phyloP scores from a whole-genome alignment of 2,888 invertebrate genomes.

The Halictus quadricinctus region DNA sequence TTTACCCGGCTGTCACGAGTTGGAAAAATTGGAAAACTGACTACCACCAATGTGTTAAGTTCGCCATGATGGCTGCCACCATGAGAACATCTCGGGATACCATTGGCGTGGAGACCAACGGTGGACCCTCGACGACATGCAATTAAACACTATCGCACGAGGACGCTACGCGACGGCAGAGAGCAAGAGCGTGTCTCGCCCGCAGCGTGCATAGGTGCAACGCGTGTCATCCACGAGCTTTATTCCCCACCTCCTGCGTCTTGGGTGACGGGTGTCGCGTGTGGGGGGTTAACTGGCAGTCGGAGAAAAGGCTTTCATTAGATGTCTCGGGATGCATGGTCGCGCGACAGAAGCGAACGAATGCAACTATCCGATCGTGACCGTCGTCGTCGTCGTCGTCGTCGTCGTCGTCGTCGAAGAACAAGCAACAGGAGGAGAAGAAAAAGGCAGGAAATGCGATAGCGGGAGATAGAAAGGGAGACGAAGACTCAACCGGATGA shows the following conservation, averaged over 20 bases:
- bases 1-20: not conserved
- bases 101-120: not conserved
- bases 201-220: slow-evolving; percentile 7
- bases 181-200: not conserved
- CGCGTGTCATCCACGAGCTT: slow-evolving; percentile 37
- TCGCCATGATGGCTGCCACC: not conserved
- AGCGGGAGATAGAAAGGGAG: slow-evolving; percentile 11
- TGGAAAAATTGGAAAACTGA: not conserved
- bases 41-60: not conserved
- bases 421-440: slow-evolving; percentile 29
- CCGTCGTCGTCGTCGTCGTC: not conserved
- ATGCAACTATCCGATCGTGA: slow-evolving; percentile 41
- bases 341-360: slow-evolving; percentile 51
- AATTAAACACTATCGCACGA: slow-evolving; percentile 35
- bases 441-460: slow-evolving; percentile 27
- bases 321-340: slow-evolving; percentile 50
- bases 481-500: not conserved
- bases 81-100: not conserved
- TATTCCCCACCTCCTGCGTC: slow-evolving; percentile 34
- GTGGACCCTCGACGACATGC: not conserved
- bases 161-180: not conserved
- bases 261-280: slow-evolving; percentile 46
- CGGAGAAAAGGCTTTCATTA: slow-evolving; percentile 67
- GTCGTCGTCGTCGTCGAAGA: slow-evolving; percentile 20
- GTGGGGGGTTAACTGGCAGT: slow-evolving; percentile 63